These are phyloP conservation scores for Notodonta dromedarius DNA, from an alignment of 2,888 invertebrate genomes.

Conservation along the genomic window DNA sequence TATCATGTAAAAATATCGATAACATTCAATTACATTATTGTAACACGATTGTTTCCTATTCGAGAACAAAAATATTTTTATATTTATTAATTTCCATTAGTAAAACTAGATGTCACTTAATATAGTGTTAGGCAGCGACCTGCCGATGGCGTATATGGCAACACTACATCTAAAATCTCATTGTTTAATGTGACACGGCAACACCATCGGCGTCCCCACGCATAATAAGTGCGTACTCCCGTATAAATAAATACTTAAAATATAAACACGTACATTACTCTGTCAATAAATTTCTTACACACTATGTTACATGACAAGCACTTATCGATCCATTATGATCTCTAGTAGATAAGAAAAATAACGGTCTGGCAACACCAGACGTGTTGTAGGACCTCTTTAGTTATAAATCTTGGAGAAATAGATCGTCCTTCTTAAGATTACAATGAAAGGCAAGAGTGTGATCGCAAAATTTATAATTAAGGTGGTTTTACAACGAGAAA, in stretches of 20 bases:
- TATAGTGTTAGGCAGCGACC: slow-evolving; percentile 70
- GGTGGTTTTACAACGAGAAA: slow-evolving; percentile 61
- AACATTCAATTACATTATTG: slow-evolving; percentile 74
- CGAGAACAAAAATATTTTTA: slow-evolving; percentile 78
- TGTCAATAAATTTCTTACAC: slow-evolving; percentile 73
- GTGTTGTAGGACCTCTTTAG: slow-evolving; percentile 47
- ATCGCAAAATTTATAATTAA: slow-evolving; percentile 54
- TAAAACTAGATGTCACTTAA: slow-evolving; percentile 77
- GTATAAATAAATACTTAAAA: slow-evolving; percentile 79
- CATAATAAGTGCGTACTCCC: slow-evolving; percentile 65
- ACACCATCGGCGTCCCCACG: slow-evolving; percentile 52
- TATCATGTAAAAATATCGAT: slow-evolving; percentile 76
- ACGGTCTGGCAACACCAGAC: slow-evolving; percentile 57
- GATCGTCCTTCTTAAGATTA: slow-evolving; percentile 45
- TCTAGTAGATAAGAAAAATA: slow-evolving; percentile 46
- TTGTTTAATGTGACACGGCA: slow-evolving; percentile 51
- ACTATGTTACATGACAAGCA: slow-evolving; percentile 79
- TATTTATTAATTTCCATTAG: slow-evolving; percentile 71
- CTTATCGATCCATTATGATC: slow-evolving; percentile 58
- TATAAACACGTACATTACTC: slow-evolving; percentile 71
- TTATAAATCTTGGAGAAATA: slow-evolving; percentile 49
- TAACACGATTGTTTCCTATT: slow-evolving; percentile 71
- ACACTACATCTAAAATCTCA: slow-evolving; percentile 62
- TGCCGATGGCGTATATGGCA: slow-evolving; percentile 63
- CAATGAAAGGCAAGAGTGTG: slow-evolving; percentile 49